phyloP scores from a whole-genome alignment of 92 coral and sea anemone species.

The Pocillopora meandrina region DNA sequence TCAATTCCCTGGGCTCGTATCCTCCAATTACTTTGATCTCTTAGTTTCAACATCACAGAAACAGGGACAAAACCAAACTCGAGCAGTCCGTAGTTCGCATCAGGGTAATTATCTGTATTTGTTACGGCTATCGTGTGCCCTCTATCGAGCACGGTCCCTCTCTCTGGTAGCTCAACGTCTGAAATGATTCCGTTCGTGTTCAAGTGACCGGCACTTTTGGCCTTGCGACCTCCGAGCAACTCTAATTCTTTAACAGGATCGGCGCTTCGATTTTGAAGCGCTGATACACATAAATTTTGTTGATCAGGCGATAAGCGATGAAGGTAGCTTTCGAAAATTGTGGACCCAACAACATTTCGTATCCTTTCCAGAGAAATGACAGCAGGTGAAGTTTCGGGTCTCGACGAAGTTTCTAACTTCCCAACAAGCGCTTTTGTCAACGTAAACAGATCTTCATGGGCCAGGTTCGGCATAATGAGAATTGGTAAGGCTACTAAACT shows the following conservation, averaged over 20 bases:
- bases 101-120: conserved; percentile 44
- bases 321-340: conserved; percentile 79
- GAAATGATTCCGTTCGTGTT: conserved; percentile 76
- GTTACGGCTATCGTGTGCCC: conserved; percentile 86
- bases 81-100: conserved; percentile 47
- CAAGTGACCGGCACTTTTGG: conserved; percentile 92
- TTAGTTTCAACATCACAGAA: conserved; percentile 74
- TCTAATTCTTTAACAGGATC: conserved; percentile 67
- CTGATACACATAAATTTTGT: conserved; percentile 69
- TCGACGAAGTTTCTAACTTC: conserved; percentile 82
- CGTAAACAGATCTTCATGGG: conserved; percentile 95
- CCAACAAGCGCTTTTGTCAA: conserved; percentile 92
- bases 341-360: conserved; percentile 87
- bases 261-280: conserved; percentile 73
- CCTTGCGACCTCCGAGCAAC: conserved; percentile 74
- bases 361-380: conserved; percentile 95
- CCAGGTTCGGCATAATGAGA: conserved; percentile 92
- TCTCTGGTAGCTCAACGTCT: conserved; percentile 58
- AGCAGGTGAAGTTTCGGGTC: conserved; percentile 80
- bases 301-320: conserved; percentile 76
- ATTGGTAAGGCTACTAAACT: conserved; percentile 94
- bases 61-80: conserved; percentile 89
- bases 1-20: conserved; percentile 92
- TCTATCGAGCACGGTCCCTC: conserved; percentile 69
- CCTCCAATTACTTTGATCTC: conserved; percentile 95